phyloP scores from a whole-genome alignment of 92 coral and sea anemone genomes.

The Plumapathes pennacea region DNA sequence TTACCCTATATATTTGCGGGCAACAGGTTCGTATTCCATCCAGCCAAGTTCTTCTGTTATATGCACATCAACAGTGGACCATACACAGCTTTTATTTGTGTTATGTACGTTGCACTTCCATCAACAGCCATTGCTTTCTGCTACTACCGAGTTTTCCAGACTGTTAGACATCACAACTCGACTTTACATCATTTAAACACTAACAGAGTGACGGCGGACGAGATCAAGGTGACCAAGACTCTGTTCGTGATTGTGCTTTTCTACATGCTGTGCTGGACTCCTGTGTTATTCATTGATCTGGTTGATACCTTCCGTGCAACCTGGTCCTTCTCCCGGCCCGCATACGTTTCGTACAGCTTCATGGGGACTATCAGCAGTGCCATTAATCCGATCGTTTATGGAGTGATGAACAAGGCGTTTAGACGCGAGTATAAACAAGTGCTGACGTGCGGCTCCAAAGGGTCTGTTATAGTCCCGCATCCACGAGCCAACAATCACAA shows the following conservation, averaged over 20 bases:
- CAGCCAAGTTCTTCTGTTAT: slow-evolving; percentile 60
- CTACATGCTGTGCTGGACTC: slow-evolving; percentile 52
- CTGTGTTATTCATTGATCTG: slow-evolving; percentile 41
- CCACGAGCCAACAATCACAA: too few relatives aligned
- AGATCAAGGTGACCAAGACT: slow-evolving; percentile 43
- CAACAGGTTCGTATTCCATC: slow-evolving; percentile 52
- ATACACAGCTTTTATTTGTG: slow-evolving; percentile 23
- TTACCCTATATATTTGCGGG: slow-evolving; percentile 54
- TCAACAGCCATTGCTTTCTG: slow-evolving; percentile 23
- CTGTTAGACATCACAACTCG: slow-evolving; percentile 54
- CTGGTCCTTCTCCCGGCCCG: slow-evolving; percentile 40
- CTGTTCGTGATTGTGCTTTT: slow-evolving; percentile 57
- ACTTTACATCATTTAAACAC: too few relatives aligned
- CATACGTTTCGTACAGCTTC: slow-evolving; percentile 36
- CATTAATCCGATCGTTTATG: slow-evolving; percentile 46
- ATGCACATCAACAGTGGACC: slow-evolving; percentile 8
- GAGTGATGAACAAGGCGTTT: slow-evolving; percentile 53
- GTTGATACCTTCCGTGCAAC: slow-evolving; percentile 42
- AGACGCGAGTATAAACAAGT: slow-evolving; percentile 34
- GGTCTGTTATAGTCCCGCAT: too few relatives aligned
- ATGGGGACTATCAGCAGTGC: slow-evolving; percentile 42
- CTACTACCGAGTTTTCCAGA: slow-evolving; percentile 46
- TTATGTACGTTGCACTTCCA: slow-evolving; percentile 42
- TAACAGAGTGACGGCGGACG: slow-evolving; percentile 34
- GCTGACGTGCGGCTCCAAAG: slow-evolving; percentile 6